Evolutionary conservation across 2,113 vertebrate species (phyloP).

Genomic region (Crotalus horridus): DNA sequence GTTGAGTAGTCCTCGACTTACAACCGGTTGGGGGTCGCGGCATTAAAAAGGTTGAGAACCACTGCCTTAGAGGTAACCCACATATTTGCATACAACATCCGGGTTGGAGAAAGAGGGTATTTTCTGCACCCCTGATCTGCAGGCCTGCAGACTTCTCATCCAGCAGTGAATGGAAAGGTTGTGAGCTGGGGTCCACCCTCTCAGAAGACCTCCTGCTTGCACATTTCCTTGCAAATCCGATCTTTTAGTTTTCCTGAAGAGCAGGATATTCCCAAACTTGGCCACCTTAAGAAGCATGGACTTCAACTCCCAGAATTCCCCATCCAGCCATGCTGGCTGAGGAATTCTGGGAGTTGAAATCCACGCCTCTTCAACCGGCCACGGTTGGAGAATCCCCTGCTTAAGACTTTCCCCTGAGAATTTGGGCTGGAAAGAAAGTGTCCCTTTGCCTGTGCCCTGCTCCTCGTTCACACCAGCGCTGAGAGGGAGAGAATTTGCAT

Average conservation of each 20-base stretch:
- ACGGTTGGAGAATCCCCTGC: neutral
- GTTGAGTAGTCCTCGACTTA: no score
- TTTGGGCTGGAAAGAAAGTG: neutral
- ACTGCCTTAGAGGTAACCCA: neutral
- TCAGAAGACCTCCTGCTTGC: neutral
- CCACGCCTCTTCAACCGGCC: neutral
- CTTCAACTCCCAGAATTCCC: no score
- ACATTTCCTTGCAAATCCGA: no score
- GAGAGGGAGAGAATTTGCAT: slow-evolving; percentile 1
- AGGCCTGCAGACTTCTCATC: neutral
- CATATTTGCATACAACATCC: neutral
- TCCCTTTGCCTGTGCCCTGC: neutral
- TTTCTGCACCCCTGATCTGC: neutral
- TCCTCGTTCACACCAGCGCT: neutral
- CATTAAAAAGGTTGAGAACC: no score
- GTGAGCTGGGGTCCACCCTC: neutral
- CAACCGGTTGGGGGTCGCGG: no score
- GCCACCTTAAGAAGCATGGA: neutral
- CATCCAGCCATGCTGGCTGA: no score
- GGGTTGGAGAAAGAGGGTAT: neutral
- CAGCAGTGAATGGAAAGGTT: neutral
- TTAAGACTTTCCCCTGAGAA: neutral
- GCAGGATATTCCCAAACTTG: neutral
- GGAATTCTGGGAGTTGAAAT: no score
- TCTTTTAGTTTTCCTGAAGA: neutral